phyloP scores from a whole-genome alignment of 2,113 vertebrate species.

The Sinosuthora webbiana region DNA sequence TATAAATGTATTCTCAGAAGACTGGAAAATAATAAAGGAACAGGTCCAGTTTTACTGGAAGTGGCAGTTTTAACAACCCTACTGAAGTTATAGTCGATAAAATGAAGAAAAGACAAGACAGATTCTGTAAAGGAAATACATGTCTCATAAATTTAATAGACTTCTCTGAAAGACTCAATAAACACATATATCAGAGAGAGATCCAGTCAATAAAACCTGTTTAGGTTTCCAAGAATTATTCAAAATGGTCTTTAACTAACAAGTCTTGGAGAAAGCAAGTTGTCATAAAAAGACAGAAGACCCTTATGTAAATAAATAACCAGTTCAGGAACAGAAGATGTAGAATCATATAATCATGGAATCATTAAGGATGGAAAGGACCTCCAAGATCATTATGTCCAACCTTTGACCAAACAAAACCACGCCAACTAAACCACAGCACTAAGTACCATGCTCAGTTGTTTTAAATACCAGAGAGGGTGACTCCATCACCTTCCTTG shows the following conservation, averaged over 20 bases:
- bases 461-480: fast-evolving
- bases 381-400: background rate
- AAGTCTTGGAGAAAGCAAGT: background rate
- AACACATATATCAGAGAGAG: background rate
- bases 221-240: background rate
- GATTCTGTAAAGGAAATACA: background rate
- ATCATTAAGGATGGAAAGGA: background rate
- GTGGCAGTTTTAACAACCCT: background rate
- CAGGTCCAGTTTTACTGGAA: background rate
- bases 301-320: background rate
- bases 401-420: background rate
- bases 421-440: background rate
- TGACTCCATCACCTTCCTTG: background rate
- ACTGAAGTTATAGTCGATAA: background rate
- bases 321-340: background rate
- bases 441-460: background rate
- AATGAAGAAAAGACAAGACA: background rate
- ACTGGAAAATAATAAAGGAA: background rate
- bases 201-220: background rate
- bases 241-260: background rate
- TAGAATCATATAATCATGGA: background rate
- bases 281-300: background rate
- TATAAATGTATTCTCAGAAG: background rate
- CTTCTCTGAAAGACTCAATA: background rate
- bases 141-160: background rate